phyloP scores from a whole-genome alignment of 2,888 invertebrate genomes.

The Dioctria linearis region DNA sequence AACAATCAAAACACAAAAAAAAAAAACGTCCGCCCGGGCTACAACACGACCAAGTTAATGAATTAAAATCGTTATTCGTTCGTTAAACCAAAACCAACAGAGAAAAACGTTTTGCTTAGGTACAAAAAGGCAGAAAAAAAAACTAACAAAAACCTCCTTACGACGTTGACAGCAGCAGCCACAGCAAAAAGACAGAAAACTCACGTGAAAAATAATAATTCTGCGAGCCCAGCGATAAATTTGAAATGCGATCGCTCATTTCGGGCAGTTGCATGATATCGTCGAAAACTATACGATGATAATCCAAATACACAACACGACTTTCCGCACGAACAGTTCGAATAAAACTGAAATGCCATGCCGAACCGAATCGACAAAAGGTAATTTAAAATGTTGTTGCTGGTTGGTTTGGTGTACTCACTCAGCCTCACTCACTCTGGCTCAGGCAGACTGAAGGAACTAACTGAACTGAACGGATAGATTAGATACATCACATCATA shows the following conservation, averaged over 20 bases:
- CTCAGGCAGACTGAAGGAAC: no score
- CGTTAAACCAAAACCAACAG: background rate
- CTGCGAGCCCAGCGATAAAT: slow-evolving; percentile 30
- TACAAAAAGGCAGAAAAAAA: background rate
- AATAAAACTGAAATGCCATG: slow-evolving; percentile 2
- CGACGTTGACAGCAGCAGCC: background rate
- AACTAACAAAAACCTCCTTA: background rate
- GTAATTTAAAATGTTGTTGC: no score
- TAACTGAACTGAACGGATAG: no score
- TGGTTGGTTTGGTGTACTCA: no score
- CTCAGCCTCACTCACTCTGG: no score
- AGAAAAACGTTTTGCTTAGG: background rate
- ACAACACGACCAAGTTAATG: no score
- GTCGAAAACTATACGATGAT: background rate
- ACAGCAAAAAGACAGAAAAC: background rate
- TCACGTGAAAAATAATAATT: background rate
- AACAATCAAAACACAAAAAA: background rate
- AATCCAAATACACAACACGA: background rate
- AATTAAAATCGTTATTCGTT: no score
- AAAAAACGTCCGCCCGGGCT: background rate
- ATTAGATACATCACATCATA: no score
- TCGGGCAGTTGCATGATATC: slow-evolving; percentile 5
- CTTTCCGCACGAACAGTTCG: background rate
- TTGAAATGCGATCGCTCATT: slow-evolving; percentile 29
- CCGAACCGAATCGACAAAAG: no score